phyloP scores from a whole-genome alignment of 2,888 invertebrate genomes.

The Drosophila anomelani region DNA sequence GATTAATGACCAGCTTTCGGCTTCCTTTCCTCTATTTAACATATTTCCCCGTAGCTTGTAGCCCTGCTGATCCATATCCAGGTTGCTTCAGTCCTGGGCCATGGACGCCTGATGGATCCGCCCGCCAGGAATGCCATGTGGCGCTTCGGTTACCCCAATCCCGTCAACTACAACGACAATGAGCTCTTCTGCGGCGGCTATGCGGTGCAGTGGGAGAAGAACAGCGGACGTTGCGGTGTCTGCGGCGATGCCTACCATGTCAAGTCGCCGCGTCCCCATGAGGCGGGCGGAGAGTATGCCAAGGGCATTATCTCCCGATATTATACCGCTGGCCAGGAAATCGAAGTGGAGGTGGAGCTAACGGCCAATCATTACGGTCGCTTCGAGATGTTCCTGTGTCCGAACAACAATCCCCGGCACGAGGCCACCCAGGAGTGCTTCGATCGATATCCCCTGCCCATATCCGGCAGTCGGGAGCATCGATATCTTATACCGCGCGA shows the following conservation, averaged over 20 bases:
- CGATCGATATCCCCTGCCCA: conserved; percentile 90
- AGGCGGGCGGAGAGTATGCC: conserved; percentile 94
- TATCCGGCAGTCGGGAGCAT: conserved; percentile 90
- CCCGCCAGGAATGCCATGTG: conserved; percentile 97
- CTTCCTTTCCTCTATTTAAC: too few species aligned
- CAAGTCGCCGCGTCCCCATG: conserved; percentile 91
- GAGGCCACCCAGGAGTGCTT: conserved; percentile 94
- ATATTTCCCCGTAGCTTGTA: background rate
- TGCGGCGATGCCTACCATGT: conserved; percentile 94
- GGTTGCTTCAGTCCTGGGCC: conserved; percentile 86
- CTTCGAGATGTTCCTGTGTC: conserved; percentile 94
- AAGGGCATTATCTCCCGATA: conserved; percentile 93
- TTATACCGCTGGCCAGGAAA: conserved; percentile 93
- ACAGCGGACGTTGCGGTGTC: conserved; percentile 93
- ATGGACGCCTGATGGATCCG: conserved; percentile 96
- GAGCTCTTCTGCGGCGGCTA: conserved; percentile 97
- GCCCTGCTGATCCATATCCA: background rate
- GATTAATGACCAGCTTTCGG: background rate
- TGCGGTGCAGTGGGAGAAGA: conserved; percentile 95
- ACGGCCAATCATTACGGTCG: conserved; percentile 96
- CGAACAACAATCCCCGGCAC: conserved; percentile 91
- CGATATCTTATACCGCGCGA: conserved; percentile 90
- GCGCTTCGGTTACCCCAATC: conserved; percentile 97
- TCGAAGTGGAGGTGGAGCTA: conserved; percentile 93
- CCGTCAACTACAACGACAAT: conserved; percentile 97